A percentile compares a stretch with the other conserved stretches of the same genome.
These are phyloP conservation scores for Pseudomyrmex cubaensis DNA, from an alignment of 1,140 invertebrate genomes.

Conservation along the genomic window DNA sequence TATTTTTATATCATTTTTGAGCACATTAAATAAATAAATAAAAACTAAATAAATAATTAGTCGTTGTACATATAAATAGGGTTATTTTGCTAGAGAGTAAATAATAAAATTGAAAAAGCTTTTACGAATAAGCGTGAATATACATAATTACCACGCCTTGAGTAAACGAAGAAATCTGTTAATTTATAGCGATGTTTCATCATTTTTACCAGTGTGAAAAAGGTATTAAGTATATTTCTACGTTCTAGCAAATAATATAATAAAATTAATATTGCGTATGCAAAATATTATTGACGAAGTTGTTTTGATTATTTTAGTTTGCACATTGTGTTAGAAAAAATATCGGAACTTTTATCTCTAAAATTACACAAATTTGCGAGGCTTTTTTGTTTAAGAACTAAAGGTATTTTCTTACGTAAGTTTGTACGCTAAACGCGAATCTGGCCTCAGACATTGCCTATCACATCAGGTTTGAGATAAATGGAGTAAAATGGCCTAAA, in stretches of 20 bases:
- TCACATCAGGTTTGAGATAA: no score
- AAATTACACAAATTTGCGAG: neutral
- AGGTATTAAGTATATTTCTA: slow-evolving; percentile 4
- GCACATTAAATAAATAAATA: neutral
- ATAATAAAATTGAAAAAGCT: neutral
- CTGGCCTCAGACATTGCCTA: no score
- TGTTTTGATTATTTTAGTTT: neutral
- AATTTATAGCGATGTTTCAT: neutral
- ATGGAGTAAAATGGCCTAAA: no score
- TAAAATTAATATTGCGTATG: neutral
- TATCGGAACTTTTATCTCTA: slow-evolving; percentile 2
- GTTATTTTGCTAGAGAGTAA: neutral
- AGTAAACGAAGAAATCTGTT: no score
- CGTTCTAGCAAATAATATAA: neutral
- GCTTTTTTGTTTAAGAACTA: no score
- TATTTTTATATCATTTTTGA: neutral
- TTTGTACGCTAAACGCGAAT: no score
- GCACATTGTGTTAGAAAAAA: neutral
- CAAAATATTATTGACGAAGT: neutral
- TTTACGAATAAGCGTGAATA: neutral
- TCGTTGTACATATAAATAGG: neutral
- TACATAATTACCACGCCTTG: no score
- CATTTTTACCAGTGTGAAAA: neutral
- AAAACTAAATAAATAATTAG: no score
- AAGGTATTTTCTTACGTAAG: no score